Base-by-base conservation (phyloP, 2,888 invertebrate species). In the Amiota minor region DNA sequence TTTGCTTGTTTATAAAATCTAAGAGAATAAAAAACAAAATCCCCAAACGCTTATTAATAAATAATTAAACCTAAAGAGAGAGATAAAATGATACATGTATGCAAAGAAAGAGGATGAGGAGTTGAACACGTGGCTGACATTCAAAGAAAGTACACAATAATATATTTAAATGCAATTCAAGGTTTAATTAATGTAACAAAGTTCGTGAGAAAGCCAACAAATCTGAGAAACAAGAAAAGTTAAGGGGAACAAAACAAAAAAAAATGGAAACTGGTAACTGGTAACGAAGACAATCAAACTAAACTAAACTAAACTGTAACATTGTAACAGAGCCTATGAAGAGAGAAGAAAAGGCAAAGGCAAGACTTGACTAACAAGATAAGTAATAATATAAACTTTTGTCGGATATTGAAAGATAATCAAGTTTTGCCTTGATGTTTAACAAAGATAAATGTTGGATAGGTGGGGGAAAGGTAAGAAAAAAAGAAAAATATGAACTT, bases 341-440 rank as follows among this genome's bases (percentile, higher is more conserved):
- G 49, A 55, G 14, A 55, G 6, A 14, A 23, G 45, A 55, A 69
- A 16, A 70, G 2, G 16, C 64, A 23, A 12, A 46, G 16, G 10
- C 46, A 65, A 65, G 18, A 47, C 64, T 62, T 71, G 62, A 50
- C 71, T 71, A 71, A 71, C 71, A 71, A 71, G 71, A 71, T 71
- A 71, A 71, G 71, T 71, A 71, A 71, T 62, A 62, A 62, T 50
- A 71, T 71, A 62, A 71, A 71, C 35, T 35, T 35, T 50, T 46
- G 46, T 59, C 62, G 71, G 71, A 62, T 71, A 71, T 71, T 62
- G 71, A 71, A 71, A 71, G 71, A 71, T 62, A 71, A 71, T 71
- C 47, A 71, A 71, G 71, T 71, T 71, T 70, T 65, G 47, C 47
- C 47, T 61, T 23, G 18, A 10, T 61, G 55, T 53, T 53, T 14